Conservation (phyloP, 2,888 invertebrate species). For the Acholoe squamosa region DNA sequence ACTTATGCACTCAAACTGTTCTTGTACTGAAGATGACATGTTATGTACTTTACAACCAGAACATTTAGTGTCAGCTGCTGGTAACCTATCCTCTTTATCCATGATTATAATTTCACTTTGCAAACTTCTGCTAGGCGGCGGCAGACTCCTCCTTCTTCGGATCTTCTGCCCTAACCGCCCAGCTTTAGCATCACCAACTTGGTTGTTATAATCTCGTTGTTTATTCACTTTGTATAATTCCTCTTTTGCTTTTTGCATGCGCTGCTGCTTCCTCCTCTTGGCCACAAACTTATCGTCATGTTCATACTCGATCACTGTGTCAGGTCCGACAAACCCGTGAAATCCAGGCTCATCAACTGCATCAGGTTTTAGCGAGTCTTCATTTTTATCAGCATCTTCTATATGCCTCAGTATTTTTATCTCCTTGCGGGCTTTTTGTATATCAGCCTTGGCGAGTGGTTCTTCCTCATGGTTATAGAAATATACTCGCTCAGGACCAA, state of each 20-base stretch:
- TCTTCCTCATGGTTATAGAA: constrained; percentile 52
- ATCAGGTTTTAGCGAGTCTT: constrained; percentile 26
- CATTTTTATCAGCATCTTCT: constrained; percentile 58
- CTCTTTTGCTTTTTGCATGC: constrained; percentile 23
- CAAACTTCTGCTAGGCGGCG: not conserved
- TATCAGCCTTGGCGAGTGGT: not conserved
- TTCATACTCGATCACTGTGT: constrained; percentile 51
- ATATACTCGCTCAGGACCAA: constrained; percentile 47
- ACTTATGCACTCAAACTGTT: constrained; percentile 63
- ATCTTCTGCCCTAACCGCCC: not conserved
- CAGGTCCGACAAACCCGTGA: constrained; percentile 53
- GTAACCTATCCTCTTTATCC: not conserved
- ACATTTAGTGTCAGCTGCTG: not conserved
- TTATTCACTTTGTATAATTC: constrained; percentile 28
- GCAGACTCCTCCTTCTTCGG: not conserved
- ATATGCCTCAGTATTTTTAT: constrained; percentile 24
- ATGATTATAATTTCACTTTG: not conserved
- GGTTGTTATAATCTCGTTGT: constrained; percentile 1
- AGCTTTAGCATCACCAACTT: not conserved
- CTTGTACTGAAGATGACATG: not conserved
- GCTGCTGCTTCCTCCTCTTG: constrained; percentile 47
- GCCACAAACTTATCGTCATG: constrained; percentile 27
- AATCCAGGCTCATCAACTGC: constrained; percentile 56
- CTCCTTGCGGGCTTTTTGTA: constrained; percentile 33
- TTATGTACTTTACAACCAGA: not conserved